Percentiles rank a stretch among this genome's conserved stretches.
Conservation (phyloP, 2,797 vertebrate species). For the Falco naumanni region DNA sequence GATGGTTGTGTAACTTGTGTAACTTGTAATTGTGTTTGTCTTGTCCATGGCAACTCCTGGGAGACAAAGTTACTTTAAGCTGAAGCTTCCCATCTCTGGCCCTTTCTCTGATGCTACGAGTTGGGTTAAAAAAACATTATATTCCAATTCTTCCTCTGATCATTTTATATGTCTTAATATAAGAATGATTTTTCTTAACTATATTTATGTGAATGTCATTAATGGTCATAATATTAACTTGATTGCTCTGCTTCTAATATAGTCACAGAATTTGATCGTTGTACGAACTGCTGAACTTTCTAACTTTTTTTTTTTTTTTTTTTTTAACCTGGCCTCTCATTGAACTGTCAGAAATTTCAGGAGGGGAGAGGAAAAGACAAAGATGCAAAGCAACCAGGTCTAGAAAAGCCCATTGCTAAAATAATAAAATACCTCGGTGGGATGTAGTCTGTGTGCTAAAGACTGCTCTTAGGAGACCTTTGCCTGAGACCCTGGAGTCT, state of each 20-base stretch:
- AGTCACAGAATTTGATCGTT: not conserved
- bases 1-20: not conserved
- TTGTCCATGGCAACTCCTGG: not conserved
- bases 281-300: not conserved
- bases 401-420: constrained; percentile 13
- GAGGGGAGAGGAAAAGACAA: not conserved
- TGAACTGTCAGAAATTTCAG: not conserved
- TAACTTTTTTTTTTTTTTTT: rapidly evolving
- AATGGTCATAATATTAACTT: not conserved
- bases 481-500: not conserved
- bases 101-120: not conserved
- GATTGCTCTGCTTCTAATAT: not conserved
- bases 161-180: not conserved
- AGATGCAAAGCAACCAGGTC: not conserved
- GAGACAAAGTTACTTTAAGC: not conserved
- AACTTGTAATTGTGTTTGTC: not conserved
- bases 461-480: not conserved
- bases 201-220: not conserved
- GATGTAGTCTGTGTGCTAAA: not conserved
- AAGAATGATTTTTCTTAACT: not conserved
- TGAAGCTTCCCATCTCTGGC: not conserved
- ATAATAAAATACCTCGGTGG: not conserved
- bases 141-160: not conserved
- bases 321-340: not conserved
- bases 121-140: not conserved